Base-by-base conservation (phyloP, 2,888 invertebrate genomes). In the Panorpa germanica region DNA sequence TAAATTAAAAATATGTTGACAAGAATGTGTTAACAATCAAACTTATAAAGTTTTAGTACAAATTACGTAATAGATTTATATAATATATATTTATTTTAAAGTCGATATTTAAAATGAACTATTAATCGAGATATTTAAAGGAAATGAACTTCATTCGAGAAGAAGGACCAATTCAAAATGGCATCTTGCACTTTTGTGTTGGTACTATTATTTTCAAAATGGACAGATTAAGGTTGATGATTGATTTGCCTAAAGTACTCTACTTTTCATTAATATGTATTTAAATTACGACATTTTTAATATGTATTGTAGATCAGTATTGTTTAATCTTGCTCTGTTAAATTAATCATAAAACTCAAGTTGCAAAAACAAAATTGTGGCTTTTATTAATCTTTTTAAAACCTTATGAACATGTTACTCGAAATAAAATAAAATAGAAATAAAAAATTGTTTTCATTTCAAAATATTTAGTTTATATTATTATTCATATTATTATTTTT, bases 381-480 rank as follows among this genome's bases (percentile, higher is more conserved):
- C n/a, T n/a, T n/a, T n/a, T n/a, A n/a, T n/a, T n/a, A n/a, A n/a
- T n/a, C n/a, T n/a, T n/a, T n/a, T n/a, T n/a, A n/a, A n/a, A n/a
- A n/a, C n/a, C n/a, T n/a, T n/a, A n/a, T n/a, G n/a, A n/a, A n/a
- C n/a, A n/a, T n/a, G n/a, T n/a, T n/a, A n/a, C n/a, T n/a, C n/a
- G n/a, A n/a, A n/a, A n/a, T n/a, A n/a, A n/a, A n/a, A n/a, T n/a
- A n/a, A n/a, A 28, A 20, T 11, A 14, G 11, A 33, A 28, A 8
- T 28, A 7, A 35, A 32, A 34, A 25, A 16, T 20, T 26, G 31
- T 27, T 16, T 32, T 32, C 18, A 34, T 31, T 34, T 31, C 11
- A 23, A 33, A 26, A 14, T 36, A 34, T 18, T 35, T 6, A n/a
- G 13, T 22, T 20, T 10, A 9, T 20, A 17, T 9, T 10, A 4